Evolutionary conservation across 2,888 invertebrate species (phyloP).

Genomic region (Pegoplata infirma): DNA sequence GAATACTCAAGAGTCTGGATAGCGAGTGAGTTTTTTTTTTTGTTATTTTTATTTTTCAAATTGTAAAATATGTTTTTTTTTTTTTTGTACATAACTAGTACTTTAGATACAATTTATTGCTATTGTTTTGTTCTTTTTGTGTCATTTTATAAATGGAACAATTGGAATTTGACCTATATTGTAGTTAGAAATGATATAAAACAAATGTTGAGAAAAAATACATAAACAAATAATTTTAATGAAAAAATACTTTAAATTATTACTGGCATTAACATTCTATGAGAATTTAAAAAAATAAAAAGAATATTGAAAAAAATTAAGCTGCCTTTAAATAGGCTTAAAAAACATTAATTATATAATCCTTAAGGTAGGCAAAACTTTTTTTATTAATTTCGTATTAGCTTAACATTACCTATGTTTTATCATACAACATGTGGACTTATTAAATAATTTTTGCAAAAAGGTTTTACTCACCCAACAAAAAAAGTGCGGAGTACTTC

Average conservation of each 20-base stretch:
- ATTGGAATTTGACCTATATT: conserved; percentile 46
- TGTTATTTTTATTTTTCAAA: neutral
- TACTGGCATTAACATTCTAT: neutral
- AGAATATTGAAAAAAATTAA: neutral
- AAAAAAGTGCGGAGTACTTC: too few species aligned
- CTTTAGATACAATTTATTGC: conserved; percentile 11
- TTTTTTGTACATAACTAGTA: neutral
- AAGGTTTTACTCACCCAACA: too few species aligned
- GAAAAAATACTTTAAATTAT: conserved; percentile 10
- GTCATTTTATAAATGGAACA: conserved; percentile 17
- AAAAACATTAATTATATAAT: too few species aligned
- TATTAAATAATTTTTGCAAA: too few species aligned
- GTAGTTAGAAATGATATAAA: conserved; percentile 17
- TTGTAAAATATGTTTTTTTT: neutral
- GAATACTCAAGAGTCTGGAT: neutral
- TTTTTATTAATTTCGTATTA: too few species aligned
- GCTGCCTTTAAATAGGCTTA: too few species aligned
- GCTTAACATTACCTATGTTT: too few species aligned
- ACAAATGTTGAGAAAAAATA: conserved; percentile 14
- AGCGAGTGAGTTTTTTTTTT: neutral
- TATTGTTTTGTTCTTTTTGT: neutral
- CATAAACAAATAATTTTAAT: conserved; percentile 6
- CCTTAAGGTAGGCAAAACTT: too few species aligned
- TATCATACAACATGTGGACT: too few species aligned
- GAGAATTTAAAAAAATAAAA: too few species aligned